Evolutionary conservation across 2,797 vertebrate species (phyloP), one percentile per base, ranked within the genome.

Genomic region (Gymnopithys bicolor): DNA sequence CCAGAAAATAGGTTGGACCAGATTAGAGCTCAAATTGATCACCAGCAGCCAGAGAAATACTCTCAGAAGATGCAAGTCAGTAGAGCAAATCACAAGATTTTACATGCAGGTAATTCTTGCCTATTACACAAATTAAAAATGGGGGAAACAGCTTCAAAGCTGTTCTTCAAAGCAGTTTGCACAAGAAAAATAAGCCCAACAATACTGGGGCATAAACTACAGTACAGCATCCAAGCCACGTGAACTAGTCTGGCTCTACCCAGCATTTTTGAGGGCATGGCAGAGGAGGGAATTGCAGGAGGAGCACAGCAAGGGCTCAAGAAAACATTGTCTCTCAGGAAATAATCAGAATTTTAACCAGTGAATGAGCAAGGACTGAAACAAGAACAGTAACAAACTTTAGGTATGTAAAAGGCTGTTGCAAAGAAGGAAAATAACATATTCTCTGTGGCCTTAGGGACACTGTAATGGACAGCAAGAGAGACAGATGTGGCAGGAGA

Each of bases 211-310:
- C 52, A 71, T 10, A 3, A 84, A 13, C 19, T 15, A 3, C 25
- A 24, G 11, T 0, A 30, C 27, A 48, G n/a, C 16, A 16, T 0
- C 7, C 14, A 10, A 56, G 66, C 13, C 51, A 21, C 0, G 1
- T 3, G 48, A 49, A 58, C 16, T 16, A 11, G 18, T 5, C 23
- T 6, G 24, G 64, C 45, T 85, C 51, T 19, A 17, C 37, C 7
- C 11, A 30, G 62, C 13, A 2, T 15, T 13, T 17, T 11, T 0
- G 22, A 52, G 39, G 39, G 39, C 58, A 30, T 0, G 2, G 60
- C 8, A 2, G 5, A 74, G 21, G 32, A 64, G 30, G 3, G 15
- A 69, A 24, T 1, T 39, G 19, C 58, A 45, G 60, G 7, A 59
- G 1, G 13, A 27, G 3, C 53, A 37, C 18, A 74, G 11, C 22